Percentiles rank a stretch among this genome's conserved stretches.
phyloP scores from a whole-genome alignment of 2,113 vertebrate species.

The Okapia johnstoni region DNA sequence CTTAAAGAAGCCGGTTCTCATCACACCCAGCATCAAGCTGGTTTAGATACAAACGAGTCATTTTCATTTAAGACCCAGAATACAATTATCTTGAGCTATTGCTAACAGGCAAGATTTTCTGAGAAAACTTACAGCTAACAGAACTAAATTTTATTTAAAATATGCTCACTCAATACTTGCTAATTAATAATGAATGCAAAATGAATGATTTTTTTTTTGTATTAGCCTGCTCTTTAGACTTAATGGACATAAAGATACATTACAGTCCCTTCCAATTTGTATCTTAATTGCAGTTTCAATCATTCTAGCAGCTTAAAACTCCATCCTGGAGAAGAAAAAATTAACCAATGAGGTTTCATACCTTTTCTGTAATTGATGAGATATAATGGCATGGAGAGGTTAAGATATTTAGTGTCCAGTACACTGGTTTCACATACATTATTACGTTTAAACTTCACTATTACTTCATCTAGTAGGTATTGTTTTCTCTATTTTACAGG shows the following conservation, averaged over 20 bases:
- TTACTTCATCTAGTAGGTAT: neutral
- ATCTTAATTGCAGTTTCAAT: neutral
- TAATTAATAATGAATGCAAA: constrained; percentile 43
- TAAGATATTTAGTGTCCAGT: neutral
- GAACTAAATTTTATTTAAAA: constrained; percentile 17
- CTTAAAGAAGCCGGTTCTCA: neutral
- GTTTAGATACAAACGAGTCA: neutral
- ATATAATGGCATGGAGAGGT: neutral
- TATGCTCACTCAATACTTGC: neutral
- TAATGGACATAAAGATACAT: neutral
- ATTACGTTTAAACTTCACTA: neutral
- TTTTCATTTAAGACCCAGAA: neutral
- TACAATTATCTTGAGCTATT: constrained; percentile 1
- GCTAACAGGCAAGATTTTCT: neutral
- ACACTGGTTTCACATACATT: neutral
- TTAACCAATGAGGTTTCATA: neutral
- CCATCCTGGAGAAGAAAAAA: neutral
- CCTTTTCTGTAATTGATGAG: neutral
- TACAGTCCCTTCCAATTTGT: neutral
- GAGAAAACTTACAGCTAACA: neutral
- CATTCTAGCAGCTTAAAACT: neutral
- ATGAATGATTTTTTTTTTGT: neutral
- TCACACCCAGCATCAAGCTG: neutral
- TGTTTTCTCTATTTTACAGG: neutral
- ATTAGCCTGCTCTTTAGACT: neutral